Evolutionary conservation across 2,888 invertebrate species (phyloP).

Genomic region (Acronicta leporina): DNA sequence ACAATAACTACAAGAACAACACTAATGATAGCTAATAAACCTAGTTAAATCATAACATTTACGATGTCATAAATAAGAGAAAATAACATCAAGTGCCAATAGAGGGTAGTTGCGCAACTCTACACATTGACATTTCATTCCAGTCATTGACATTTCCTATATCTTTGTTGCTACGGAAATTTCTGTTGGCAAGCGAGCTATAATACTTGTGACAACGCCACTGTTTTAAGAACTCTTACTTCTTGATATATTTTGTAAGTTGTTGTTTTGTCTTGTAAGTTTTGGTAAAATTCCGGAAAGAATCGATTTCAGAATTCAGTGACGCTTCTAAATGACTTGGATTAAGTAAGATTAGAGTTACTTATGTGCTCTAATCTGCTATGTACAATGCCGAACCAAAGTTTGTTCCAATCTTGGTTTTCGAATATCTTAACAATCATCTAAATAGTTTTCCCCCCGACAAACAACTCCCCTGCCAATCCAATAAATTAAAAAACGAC

Average conservation of each 20-base stretch:
- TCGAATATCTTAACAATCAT: conserved; percentile 26
- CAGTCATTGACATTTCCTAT: conserved; percentile 21
- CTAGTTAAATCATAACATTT: conserved; percentile 26
- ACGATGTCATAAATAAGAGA: conserved; percentile 28
- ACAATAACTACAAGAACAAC: conserved; percentile 10
- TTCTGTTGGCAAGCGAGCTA: conserved; percentile 16
- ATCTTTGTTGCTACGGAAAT: conserved; percentile 21
- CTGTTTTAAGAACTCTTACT: background rate
- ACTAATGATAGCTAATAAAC: conserved; percentile 18
- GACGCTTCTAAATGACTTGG: too few relatives aligned
- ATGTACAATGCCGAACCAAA: too few relatives aligned
- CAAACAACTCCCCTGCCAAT: conserved; percentile 8
- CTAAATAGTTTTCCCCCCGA: conserved; percentile 31
- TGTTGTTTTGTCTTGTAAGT: too few relatives aligned
- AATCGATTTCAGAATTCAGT: background rate
- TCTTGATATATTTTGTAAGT: too few relatives aligned
- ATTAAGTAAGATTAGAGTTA: too few relatives aligned
- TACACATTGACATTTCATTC: too few relatives aligned
- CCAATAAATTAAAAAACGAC: conserved; percentile 43
- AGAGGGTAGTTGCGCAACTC: conserved; percentile 35
- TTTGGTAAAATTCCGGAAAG: too few relatives aligned
- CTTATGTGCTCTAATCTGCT: too few relatives aligned
- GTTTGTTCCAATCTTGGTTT: conserved; percentile 12
- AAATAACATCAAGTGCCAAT: conserved; percentile 23
- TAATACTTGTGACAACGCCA: conserved; percentile 11